These are phyloP conservation scores for Notodonta dromedarius DNA, from an alignment of 2,888 invertebrate species.

Conservation along the genomic window DNA sequence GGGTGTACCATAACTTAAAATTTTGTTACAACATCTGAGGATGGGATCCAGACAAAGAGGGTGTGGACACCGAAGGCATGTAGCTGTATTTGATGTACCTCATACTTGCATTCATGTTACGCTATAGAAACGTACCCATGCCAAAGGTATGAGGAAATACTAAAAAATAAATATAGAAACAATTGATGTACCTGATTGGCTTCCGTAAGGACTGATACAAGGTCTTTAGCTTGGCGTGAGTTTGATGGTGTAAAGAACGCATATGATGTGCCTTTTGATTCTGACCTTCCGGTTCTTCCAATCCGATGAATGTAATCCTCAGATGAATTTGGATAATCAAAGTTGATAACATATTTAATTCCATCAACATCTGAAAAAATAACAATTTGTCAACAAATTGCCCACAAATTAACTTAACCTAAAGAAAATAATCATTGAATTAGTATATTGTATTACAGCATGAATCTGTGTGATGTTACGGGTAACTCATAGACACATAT, in stretches of 20 bases:
- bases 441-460: slow-evolving; percentile 18
- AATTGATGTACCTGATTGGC: slow-evolving; percentile 89
- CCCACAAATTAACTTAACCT: slow-evolving; percentile 12
- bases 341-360: slow-evolving; percentile 98
- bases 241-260: slow-evolving; percentile 97
- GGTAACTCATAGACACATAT: slow-evolving; percentile 73
- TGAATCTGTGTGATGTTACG: slow-evolving; percentile 46
- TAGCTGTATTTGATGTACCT: slow-evolving; percentile 87
- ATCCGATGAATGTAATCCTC: slow-evolving; percentile 98
- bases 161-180: not conserved
- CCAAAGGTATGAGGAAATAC: slow-evolving; percentile 88
- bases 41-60: slow-evolving; percentile 88
- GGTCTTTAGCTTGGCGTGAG: slow-evolving; percentile 93
- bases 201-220: slow-evolving; percentile 94
- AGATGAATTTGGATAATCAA: slow-evolving; percentile 97
- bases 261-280: slow-evolving; percentile 95
- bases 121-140: slow-evolving; percentile 87
- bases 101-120: slow-evolving; percentile 90
- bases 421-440: slow-evolving; percentile 51
- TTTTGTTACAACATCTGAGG: slow-evolving; percentile 87
- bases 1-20: not conserved
- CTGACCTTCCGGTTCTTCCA: slow-evolving; percentile 95
- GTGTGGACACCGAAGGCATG: slow-evolving; percentile 93
- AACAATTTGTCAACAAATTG: slow-evolving; percentile 31
- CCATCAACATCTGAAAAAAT: slow-evolving; percentile 94